Evolutionary conservation across 2,888 invertebrate genomes (phyloP), one percentile per base, ranked within the genome.

Genomic region (Pristionchus entomophagus): DNA sequence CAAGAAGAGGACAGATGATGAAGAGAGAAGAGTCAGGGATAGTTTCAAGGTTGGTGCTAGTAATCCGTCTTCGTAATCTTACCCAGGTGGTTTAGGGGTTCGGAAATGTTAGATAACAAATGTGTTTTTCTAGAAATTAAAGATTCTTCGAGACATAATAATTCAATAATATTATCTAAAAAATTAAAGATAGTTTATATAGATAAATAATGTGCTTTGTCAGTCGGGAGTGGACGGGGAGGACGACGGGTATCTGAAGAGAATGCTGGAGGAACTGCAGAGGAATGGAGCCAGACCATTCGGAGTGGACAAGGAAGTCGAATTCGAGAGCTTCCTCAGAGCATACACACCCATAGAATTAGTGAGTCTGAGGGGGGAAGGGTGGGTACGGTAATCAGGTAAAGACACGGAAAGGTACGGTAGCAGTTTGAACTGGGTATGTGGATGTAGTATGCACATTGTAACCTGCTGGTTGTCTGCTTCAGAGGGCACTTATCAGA

Each of bases 201-300:
- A 14, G 56, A 56, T 56, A 5, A 56, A 10, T 56, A 56, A 56
- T 56, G 56, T 62, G 1, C 5, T 22, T 84, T 56, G 83, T 6
- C 82, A 88, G 32, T 53, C 59, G 29, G 26, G 87, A 10, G 86
- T 88, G 32, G 89, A 89, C 53, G 26, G 69, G 17, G 89, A 89
- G 81, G 89, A 89, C 83, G 88, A 89, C 49, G 83, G 78, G 45
- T 89, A 59, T 73, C 45, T 88, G 26, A 19, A 84, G 38, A 26
- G 45, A 10, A 81, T 29, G 3, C 69, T 89, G 32, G 45, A 77
- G 14, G 73, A 85, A 14, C 65, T 89, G 80, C 88, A 89, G 62
- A 12, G n/a, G 17, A 26, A n/a, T 2, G 78, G 65, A 3, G 26
- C 14, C 0, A 0, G 85, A 26, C 85, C 85, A 19, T 85, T 85